Conservation (phyloP, 2,888 invertebrate species). For the Nomada hirtipes region DNA sequence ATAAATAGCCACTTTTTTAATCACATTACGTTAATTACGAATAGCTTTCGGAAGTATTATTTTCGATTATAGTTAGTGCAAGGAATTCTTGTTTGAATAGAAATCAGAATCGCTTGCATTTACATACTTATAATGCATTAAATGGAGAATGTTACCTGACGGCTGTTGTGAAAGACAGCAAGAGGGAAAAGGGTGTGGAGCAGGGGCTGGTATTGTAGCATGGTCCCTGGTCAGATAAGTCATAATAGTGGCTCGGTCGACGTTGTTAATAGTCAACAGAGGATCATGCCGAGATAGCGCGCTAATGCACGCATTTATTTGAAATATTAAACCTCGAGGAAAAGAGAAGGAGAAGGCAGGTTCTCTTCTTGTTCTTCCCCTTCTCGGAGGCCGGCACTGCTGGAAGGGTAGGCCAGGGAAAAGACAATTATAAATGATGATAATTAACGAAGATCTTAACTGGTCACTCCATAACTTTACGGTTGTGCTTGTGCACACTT, state of each 20-base stretch:
- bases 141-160: constrained; percentile 51
- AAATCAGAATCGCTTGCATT: constrained; percentile 41
- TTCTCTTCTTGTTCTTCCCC: constrained; percentile 61
- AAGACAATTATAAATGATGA: constrained; percentile 82
- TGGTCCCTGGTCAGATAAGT: constrained; percentile 78
- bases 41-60: too few species aligned
- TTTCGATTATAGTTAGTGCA: background rate
- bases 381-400: constrained; percentile 41
- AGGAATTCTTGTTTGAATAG: background rate
- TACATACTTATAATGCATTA: constrained; percentile 65
- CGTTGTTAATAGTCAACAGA: constrained; percentile 83
- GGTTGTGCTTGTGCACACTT: constrained; percentile 64
- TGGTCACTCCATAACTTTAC: constrained; percentile 79
- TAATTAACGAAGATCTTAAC: constrained; percentile 82
- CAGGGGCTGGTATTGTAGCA: constrained; percentile 70
- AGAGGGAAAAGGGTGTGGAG: constrained; percentile 47
- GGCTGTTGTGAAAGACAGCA: constrained; percentile 9
- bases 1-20: too few species aligned
- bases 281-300: constrained; percentile 82
- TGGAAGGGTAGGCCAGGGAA: constrained; percentile 58
- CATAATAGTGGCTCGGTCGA: constrained; percentile 80
- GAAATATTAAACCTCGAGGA: constrained; percentile 81
- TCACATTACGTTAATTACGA: too few species aligned
- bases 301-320: constrained; percentile 83
- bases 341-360: constrained; percentile 60